phyloP scores from a whole-genome alignment of 2,113 vertebrate species.

The Hemicordylus capensis region DNA sequence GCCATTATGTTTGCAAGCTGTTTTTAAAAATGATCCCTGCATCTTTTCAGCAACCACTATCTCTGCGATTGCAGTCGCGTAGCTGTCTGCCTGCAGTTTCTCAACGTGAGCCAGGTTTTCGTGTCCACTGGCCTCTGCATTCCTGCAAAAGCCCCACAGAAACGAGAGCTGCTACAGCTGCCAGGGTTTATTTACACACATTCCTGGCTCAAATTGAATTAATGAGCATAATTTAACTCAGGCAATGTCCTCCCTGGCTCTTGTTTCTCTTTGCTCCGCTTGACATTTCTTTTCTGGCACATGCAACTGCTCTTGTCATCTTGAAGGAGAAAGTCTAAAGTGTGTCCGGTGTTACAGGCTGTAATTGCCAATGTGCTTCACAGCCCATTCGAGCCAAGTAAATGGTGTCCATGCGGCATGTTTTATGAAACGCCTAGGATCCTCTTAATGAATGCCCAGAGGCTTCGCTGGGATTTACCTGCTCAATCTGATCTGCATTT shows the following conservation, averaged over 20 bases:
- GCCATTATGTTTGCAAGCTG: slow-evolving; percentile 51
- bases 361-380: neutral
- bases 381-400: slow-evolving; percentile 3
- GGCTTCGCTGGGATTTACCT: slow-evolving; percentile 21
- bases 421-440: neutral
- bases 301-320: slow-evolving; percentile 4
- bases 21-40: slow-evolving; percentile 42
- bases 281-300: slow-evolving; percentile 59
- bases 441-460: neutral
- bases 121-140: slow-evolving; percentile 67
- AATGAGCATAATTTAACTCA: slow-evolving; percentile 85
- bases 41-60: slow-evolving; percentile 43
- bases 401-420: neutral
- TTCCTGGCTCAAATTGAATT: slow-evolving; percentile 86
- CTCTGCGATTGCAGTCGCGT: slow-evolving; percentile 62
- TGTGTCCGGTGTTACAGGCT: slow-evolving; percentile 14
- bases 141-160: slow-evolving; percentile 76
- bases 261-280: slow-evolving; percentile 69
- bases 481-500: slow-evolving; percentile 6
- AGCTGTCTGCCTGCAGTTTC: slow-evolving; percentile 55
- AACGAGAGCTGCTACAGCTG: slow-evolving; percentile 79
- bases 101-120: slow-evolving; percentile 63
- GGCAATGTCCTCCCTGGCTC: slow-evolving; percentile 71
- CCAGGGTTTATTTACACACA: slow-evolving; percentile 86
- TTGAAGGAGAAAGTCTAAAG: slow-evolving; percentile 36